Conservation (phyloP, 2,113 vertebrate genomes). For the Daphoenositta chrysoptera region DNA sequence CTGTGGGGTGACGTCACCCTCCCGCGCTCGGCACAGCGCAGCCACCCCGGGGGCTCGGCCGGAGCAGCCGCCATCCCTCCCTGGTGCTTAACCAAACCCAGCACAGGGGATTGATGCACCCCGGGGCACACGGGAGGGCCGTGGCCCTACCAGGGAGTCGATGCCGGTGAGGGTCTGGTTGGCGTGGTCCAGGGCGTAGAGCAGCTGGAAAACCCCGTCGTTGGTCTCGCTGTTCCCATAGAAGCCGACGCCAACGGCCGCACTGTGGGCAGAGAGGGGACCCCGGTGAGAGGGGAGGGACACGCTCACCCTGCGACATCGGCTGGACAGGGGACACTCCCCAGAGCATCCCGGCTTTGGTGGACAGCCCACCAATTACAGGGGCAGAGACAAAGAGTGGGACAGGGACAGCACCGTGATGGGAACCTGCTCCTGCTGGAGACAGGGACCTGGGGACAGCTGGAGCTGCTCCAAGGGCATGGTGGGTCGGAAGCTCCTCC, state of each 20-base stretch:
- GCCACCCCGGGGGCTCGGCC: neutral
- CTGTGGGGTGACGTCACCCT: neutral
- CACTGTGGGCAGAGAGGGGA: slow-evolving; percentile 58
- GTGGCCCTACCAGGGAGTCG: slow-evolving; percentile 82
- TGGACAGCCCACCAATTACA: fast-evolving
- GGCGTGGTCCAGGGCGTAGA: slow-evolving; percentile 89
- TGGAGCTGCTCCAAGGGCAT: fast-evolving
- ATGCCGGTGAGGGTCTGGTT: slow-evolving; percentile 90
- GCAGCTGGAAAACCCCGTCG: slow-evolving; percentile 90
- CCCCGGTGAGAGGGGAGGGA: neutral
- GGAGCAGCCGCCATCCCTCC: neutral
- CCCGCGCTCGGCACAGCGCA: fast-evolving
- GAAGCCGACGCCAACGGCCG: slow-evolving; percentile 91
- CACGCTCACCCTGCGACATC: fast-evolving
- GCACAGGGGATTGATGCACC: fast-evolving
- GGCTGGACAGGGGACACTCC: neutral
- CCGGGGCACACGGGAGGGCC: neutral
- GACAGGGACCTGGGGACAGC: neutral
- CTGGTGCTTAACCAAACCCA: neutral
- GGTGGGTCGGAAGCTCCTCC: neutral
- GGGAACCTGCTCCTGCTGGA: fast-evolving
- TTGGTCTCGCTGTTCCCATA: slow-evolving; percentile 98
- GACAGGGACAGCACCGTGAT: fast-evolving
- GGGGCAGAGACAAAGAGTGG: neutral
- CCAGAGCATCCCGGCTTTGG: fast-evolving